Conservation (phyloP, 2,888 invertebrate genomes). For the Drosophila demipolita region DNA sequence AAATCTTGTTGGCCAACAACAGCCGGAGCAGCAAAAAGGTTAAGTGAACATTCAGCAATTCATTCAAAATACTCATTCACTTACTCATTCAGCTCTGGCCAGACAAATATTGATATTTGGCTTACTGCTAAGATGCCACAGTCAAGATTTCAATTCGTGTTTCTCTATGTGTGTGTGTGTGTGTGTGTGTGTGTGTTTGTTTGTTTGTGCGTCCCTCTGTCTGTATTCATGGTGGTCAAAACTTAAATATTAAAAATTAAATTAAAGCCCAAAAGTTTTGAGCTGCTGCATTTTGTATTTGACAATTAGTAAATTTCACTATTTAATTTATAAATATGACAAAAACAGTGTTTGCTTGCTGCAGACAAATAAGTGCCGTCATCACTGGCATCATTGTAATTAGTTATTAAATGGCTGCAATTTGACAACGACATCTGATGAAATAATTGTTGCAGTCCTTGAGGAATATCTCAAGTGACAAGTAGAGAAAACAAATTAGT, state of each 20-base stretch:
- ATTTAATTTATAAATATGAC: slow-evolving; percentile 59
- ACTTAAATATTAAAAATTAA: slow-evolving; percentile 73
- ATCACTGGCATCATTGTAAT: slow-evolving; percentile 47
- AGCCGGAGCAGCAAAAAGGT: slow-evolving; percentile 49
- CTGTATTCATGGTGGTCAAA: slow-evolving; percentile 64
- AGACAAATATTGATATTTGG: slow-evolving; percentile 71
- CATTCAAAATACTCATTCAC: slow-evolving; percentile 36
- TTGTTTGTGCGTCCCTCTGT: not conserved
- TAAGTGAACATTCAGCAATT: slow-evolving; percentile 70
- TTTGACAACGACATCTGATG: slow-evolving; percentile 32
- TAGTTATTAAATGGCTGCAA: slow-evolving; percentile 71
- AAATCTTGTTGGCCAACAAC: slow-evolving; percentile 67
- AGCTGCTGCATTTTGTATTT: slow-evolving; percentile 41
- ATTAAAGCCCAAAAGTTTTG: slow-evolving; percentile 55
- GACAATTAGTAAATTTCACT: slow-evolving; percentile 73
- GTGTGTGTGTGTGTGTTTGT: not conserved
- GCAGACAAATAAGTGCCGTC: slow-evolving; percentile 44
- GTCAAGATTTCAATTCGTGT: slow-evolving; percentile 47
- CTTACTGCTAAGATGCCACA: slow-evolving; percentile 42
- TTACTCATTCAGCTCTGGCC: slow-evolving; percentile 35
- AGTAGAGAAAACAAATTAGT: not conserved
- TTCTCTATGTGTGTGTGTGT: not conserved
- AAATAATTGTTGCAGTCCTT: slow-evolving; percentile 36
- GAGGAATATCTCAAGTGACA: not conserved
- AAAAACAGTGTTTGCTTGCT: slow-evolving; percentile 14